phyloP scores from a whole-genome alignment of 1,140 invertebrate species.

The Drosophila tristis region DNA sequence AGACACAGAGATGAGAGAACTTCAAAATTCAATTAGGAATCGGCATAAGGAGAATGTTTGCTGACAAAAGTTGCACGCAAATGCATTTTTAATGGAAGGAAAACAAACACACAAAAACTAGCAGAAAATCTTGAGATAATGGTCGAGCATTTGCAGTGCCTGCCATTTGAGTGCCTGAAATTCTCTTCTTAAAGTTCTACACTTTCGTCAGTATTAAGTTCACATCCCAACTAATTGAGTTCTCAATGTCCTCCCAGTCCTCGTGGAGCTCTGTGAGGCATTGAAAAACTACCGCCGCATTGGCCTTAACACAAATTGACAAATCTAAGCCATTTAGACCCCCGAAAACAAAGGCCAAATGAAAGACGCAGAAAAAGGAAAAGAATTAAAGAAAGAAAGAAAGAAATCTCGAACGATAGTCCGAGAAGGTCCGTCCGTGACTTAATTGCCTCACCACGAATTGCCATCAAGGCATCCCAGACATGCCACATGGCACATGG shows the following conservation, averaged over 20 bases:
- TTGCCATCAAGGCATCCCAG: slow-evolving; percentile 9
- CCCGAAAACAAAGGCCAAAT: slow-evolving; percentile 49
- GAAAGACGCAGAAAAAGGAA: slow-evolving; percentile 21
- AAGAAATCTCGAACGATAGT: slow-evolving; percentile 52
- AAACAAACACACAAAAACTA: slow-evolving; percentile 6
- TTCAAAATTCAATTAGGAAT: slow-evolving; percentile 23
- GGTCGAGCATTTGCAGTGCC: neutral
- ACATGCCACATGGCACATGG: too few species aligned
- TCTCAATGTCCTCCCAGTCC: slow-evolving; percentile 25
- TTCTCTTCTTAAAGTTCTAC: neutral
- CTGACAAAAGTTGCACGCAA: slow-evolving; percentile 28
- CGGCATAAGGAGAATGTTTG: too few species aligned
- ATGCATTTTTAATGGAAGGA: slow-evolving; percentile 34
- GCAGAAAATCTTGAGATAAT: slow-evolving; percentile 12
- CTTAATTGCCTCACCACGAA: slow-evolving; percentile 66
- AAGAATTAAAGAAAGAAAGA: slow-evolving; percentile 16
- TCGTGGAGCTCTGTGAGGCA: slow-evolving; percentile 12
- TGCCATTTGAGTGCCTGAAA: neutral
- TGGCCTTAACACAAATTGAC: slow-evolving; percentile 78
- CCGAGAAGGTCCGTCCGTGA: slow-evolving; percentile 40
- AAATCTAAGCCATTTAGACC: slow-evolving; percentile 73
- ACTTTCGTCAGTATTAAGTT: slow-evolving; percentile 15
- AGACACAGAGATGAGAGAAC: neutral
- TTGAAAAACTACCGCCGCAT: slow-evolving; percentile 66
- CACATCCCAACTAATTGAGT: slow-evolving; percentile 59